These are phyloP conservation scores for Oscheius sp. DNA, from an alignment of 1,140 invertebrate species.

Conservation along the genomic window DNA sequence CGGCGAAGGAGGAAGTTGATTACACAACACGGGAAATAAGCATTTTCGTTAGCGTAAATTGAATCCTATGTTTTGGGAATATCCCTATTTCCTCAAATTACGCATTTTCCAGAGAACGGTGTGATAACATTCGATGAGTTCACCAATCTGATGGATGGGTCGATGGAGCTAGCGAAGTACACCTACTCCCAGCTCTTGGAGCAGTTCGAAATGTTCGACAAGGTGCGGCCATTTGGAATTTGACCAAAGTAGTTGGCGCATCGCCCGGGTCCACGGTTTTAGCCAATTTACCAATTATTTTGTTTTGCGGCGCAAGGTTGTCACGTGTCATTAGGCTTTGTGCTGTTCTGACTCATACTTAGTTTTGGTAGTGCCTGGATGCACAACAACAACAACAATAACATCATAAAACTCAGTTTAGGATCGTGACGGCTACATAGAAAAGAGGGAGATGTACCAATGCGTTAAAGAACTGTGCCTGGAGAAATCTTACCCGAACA, in stretches of 20 bases:
- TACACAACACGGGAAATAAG: too few species aligned
- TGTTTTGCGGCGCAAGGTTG: too few species aligned
- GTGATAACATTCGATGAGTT: conserved; percentile 61
- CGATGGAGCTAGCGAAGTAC: conserved; percentile 36
- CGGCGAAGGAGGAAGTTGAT: background rate
- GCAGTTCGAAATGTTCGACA: conserved; percentile 59
- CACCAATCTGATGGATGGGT: conserved; percentile 48
- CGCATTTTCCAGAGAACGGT: conserved; percentile 58
- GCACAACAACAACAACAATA: too few species aligned
- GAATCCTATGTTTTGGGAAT: too few species aligned
- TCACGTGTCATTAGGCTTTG: too few species aligned
- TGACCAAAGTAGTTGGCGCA: too few species aligned
- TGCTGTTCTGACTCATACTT: too few species aligned
- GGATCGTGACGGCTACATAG: conserved; percentile 60
- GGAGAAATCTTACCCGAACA: conserved; percentile 47
- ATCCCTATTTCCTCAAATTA: background rate
- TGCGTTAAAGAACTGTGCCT: conserved; percentile 53
- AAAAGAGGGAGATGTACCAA: conserved; percentile 51
- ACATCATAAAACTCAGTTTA: conserved; percentile 33
- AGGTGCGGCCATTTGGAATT: conserved; percentile 39
- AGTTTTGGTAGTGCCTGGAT: too few species aligned
- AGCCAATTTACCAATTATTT: too few species aligned
- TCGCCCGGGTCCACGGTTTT: too few species aligned
- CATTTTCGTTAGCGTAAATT: too few species aligned
- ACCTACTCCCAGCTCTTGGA: conserved; percentile 48